These are phyloP conservation scores for fruit fly (Drosophila melanogaster) DNA, from an alignment of 1,140 invertebrate genomes.

Conservation along the genomic window Release_6_plus_ISO1_MT NC_004354.4:18213001-18213500, in stretches of 20 bases:
- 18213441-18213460: slow-evolving; percentile 91
- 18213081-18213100: slow-evolving; percentile 67
- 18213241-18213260: slow-evolving; percentile 68
- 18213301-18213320: slow-evolving; percentile 90
- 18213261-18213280: slow-evolving; percentile 87
- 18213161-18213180: slow-evolving; percentile 20
- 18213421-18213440: slow-evolving; percentile 90
- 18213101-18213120: slow-evolving; percentile 39
- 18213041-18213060: slow-evolving; percentile 70
- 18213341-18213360: slow-evolving; percentile 91
- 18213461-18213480: slow-evolving; percentile 90
- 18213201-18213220: slow-evolving; percentile 63
- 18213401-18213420: slow-evolving; percentile 87
- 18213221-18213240: slow-evolving; percentile 76
- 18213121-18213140: slow-evolving; percentile 50
- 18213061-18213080: slow-evolving; percentile 61
- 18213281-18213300: slow-evolving; percentile 88
- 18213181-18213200: slow-evolving; percentile 44
- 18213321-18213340: slow-evolving; percentile 93
- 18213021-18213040: slow-evolving; percentile 76
- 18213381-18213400: slow-evolving; percentile 90
- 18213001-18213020: slow-evolving; percentile 80
- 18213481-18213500: slow-evolving; percentile 88
- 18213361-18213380: slow-evolving; percentile 89
- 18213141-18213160: slow-evolving; percentile 44